Evolutionary conservation across 2,797 vertebrate species (phyloP), one percentile per base, ranked within the genome.

Genomic region (Gymnocypris eckloni): DNA sequence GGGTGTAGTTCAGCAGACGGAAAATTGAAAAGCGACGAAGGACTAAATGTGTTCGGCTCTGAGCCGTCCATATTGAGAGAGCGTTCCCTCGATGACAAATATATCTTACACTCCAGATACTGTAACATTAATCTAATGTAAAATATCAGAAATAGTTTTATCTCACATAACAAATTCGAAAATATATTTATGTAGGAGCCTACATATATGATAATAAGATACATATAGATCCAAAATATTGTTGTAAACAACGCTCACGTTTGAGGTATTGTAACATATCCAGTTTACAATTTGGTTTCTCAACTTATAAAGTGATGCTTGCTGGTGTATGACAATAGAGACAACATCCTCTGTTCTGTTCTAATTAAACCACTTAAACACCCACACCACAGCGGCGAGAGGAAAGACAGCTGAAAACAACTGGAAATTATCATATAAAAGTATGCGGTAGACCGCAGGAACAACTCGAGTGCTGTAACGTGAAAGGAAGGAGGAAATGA

Each of bases 311-410:
- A 67, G 72, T 20, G 76, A 71, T 69, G 79, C 48, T 73, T 43
- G 75, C 22, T 78, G 81, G 41, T 82, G 59, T 45, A 87, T 77
- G 84, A 77, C 81, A 79, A 84, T 66, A 79, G 33, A 83, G 73
- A 66, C 83, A 80, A 72, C 80, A 78, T 78, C 77, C 67, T 66
- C 72, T 85, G 59, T 81, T 86, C 73, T 82, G 82, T 82, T 83
- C 72, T 86, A 89, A 86, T 88, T 88, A 86, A 83, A 87, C 76
- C 84, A 82, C 84, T 87, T 89, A 84, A 75, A 89, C 66, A 79
- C 86, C 81, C 84, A 81, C 84, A 79, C 72, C 73, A 39, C 48
- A 71, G 50, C 78, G 18, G 50, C 22, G 76, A 87, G 64, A 87
- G 69, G 76, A 61, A 77, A 77, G 81, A 86, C 72, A 67, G 16